Percentiles rank a stretch among this genome's conserved stretches.
Conservation (phyloP, 2,888 invertebrate species). For the Agriopis aurantiaria region DNA sequence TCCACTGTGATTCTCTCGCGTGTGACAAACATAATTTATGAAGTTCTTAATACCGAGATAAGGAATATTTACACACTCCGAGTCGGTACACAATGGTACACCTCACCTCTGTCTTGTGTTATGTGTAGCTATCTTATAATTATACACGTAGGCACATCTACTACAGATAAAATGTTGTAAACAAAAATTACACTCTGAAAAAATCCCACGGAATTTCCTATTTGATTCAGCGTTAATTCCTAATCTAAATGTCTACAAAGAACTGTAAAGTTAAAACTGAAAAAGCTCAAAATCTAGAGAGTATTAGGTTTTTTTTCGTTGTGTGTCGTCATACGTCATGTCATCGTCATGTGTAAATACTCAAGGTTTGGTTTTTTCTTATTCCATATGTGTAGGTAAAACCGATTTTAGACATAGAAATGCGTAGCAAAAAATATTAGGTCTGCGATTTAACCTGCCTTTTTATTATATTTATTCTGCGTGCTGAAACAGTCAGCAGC, state of each 20-base stretch:
- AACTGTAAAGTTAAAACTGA: slow-evolving; percentile 50
- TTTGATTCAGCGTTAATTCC: slow-evolving; percentile 53
- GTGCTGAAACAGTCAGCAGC: too few relatives aligned
- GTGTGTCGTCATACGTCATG: slow-evolving; percentile 9
- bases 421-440: too few relatives aligned
- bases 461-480: too few relatives aligned
- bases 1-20: slow-evolving; percentile 71
- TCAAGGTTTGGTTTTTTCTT: neutral
- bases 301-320: slow-evolving; percentile 29
- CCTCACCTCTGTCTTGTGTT: slow-evolving; percentile 80
- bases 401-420: too few relatives aligned
- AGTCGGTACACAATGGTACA: slow-evolving; percentile 74
- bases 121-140: slow-evolving; percentile 81
- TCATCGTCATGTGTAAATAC: neutral
- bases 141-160: slow-evolving; percentile 81
- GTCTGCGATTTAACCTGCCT: neutral
- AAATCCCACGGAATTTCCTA: slow-evolving; percentile 58
- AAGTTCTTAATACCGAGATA: slow-evolving; percentile 85
- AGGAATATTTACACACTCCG: slow-evolving; percentile 82
- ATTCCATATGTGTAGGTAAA: too few relatives aligned
- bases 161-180: slow-evolving; percentile 76
- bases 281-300: slow-evolving; percentile 22
- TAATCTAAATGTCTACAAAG: slow-evolving; percentile 56
- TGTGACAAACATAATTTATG: slow-evolving; percentile 86
- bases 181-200: slow-evolving; percentile 64